Base-by-base conservation (phyloP, 2,113 vertebrate species). In the Lynx canadensis region DNA sequence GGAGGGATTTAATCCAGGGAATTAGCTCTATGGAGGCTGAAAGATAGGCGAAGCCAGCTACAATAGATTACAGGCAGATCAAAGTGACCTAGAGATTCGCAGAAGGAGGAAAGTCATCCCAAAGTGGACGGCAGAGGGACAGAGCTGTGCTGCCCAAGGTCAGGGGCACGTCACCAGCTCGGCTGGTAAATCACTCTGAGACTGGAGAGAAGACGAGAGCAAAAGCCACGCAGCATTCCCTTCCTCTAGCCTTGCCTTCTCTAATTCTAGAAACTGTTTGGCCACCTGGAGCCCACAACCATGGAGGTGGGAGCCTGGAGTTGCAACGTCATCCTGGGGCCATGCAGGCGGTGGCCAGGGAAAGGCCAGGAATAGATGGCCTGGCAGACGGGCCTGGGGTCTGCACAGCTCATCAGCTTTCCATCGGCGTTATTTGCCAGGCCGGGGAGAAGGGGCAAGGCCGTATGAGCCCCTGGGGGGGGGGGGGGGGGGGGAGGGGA, bases 251-350 rank as follows among this genome's bases (percentile, higher is more conserved):
- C 8, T 71, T 71, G 38, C 55, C 13, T 0, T 25, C 7, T 48
- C n/a, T 85, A 1, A 0, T 60, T 50, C 41, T 71, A 82, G 71
- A 65, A 5, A 8, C 8, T 0, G 19, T 14, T 4, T 3, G 16
- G 76, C 33, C 29, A 7, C 0, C 12, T 15, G n/a, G 29, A 36
- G 8, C 14, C 48, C 41, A 36, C 31, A 76, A 19, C 12, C 21
- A 41, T 14, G 15, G 8, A 31, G 31, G 21, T 0, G 15, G 38
- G 31, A 66, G 52, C 18, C 29, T 25, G 38, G 36, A 29, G 45
- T 7, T 12, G 0, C 45, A 1, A n/a, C 0, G 0, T 31, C 1
- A 2, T 4, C 52, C 41, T 7, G 18, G 0, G 0, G 4, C 16
- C 45, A 31, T 0, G 5, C 14, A 76, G 27, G 38, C 0, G 1